Evolutionary conservation across 30 jellyfish, hydroid and myxozoan species (phyloP).

Genomic region (Cassiopea xamachana): DNA sequence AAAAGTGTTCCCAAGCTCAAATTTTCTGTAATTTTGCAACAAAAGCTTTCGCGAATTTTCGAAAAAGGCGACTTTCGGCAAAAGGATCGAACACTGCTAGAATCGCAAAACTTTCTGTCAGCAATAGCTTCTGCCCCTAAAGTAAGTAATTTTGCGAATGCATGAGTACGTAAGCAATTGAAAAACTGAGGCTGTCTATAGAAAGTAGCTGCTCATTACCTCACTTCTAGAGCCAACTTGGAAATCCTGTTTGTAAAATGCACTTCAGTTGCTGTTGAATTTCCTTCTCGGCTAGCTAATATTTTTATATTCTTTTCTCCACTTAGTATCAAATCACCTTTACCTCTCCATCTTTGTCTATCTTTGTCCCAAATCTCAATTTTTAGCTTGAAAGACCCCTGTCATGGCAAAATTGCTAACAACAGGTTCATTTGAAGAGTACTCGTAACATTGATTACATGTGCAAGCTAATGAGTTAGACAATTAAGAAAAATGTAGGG

Average conservation of each 20-base stretch:
- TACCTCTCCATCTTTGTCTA: constrained; percentile 10
- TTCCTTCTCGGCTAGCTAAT: constrained; percentile 24
- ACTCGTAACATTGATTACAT: too few species aligned
- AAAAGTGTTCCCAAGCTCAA: too few species aligned
- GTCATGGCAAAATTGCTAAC: background rate
- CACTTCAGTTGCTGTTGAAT: background rate
- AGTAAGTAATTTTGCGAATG: background rate
- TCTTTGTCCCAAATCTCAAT: constrained; percentile 70
- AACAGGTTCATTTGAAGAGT: background rate
- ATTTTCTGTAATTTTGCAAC: too few species aligned
- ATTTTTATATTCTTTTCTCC: constrained; percentile 19
- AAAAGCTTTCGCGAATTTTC: too few species aligned
- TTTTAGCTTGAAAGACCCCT: constrained; percentile 56
- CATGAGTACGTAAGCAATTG: background rate
- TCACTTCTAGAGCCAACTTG: constrained; percentile 16
- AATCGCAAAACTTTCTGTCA: too few species aligned
- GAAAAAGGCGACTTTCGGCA: too few species aligned
- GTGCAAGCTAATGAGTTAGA: too few species aligned
- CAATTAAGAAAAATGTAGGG: too few species aligned
- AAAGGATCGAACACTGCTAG: too few species aligned
- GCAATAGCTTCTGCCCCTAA: too few species aligned
- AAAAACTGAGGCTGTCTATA: too few species aligned
- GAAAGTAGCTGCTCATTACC: constrained; percentile 14
- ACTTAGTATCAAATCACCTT: constrained; percentile 39
- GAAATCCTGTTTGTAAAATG: background rate